A percentile compares a stretch with the other conserved stretches of the same genome.
Conservation (phyloP, 2,888 invertebrate genomes). For the Nomada ferruginata region DNA sequence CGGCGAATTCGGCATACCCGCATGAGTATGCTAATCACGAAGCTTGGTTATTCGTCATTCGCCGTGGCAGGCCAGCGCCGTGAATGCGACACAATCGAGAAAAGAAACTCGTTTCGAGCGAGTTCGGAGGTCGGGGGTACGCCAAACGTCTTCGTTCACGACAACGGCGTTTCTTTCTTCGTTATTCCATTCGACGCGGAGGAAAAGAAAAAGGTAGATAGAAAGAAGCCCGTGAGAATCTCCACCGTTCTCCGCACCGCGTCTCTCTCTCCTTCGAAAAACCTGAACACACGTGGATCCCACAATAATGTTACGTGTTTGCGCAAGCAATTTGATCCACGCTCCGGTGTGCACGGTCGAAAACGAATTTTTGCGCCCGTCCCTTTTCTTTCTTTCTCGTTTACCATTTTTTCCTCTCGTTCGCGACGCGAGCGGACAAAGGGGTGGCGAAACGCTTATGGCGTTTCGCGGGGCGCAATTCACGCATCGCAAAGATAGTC, state of each 20-base stretch:
- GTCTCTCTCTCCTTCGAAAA: background rate
- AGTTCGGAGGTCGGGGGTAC: constrained; percentile 55
- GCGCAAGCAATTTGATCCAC: constrained; percentile 15
- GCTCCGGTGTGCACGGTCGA: background rate
- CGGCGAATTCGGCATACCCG: constrained; percentile 68
- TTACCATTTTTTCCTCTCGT: background rate
- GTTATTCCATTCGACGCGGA: constrained; percentile 16
- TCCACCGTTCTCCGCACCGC: background rate
- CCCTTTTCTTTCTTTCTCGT: background rate
- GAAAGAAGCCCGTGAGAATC: constrained; percentile 42
- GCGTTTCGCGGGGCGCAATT: constrained; percentile 11
- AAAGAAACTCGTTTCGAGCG: constrained; percentile 65
- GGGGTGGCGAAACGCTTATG: constrained; percentile 5
- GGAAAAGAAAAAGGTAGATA: constrained; percentile 15
- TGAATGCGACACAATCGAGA: constrained; percentile 51
- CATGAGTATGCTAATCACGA: constrained; percentile 70
- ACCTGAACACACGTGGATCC: constrained; percentile 1
- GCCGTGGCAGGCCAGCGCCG: constrained; percentile 24
- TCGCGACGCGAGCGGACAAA: background rate
- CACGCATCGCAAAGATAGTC: constrained; percentile 4
- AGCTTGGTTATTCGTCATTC: constrained; percentile 66
- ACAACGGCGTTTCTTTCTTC: constrained; percentile 46
- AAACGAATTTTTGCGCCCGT: constrained; percentile 16
- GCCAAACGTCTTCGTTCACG: constrained; percentile 41
- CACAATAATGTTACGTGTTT: background rate